phyloP scores from a whole-genome alignment of 1,140 invertebrate genomes.

The Carposina sasakii region DNA sequence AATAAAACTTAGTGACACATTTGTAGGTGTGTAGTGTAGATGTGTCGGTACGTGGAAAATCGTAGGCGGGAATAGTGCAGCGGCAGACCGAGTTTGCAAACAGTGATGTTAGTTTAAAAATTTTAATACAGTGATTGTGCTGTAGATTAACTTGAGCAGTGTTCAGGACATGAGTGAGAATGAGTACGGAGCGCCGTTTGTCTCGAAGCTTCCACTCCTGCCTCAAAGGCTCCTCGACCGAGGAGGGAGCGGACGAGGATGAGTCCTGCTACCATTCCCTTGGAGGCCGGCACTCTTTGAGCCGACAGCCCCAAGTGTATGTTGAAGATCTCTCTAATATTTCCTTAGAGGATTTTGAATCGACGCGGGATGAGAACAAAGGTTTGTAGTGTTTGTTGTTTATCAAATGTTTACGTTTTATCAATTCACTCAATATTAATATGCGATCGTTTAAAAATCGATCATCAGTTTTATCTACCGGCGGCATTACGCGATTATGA shows the following conservation, averaged over 20 bases:
- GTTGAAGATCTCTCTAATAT: slow-evolving; percentile 58
- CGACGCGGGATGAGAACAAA: slow-evolving; percentile 53
- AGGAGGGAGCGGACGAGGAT: slow-evolving; percentile 69
- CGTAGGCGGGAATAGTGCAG: too few species aligned
- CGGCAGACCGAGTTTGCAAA: slow-evolving; percentile 22
- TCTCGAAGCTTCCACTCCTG: slow-evolving; percentile 80
- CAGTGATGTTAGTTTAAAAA: not conserved
- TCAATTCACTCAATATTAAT: too few species aligned
- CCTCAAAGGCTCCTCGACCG: slow-evolving; percentile 76
- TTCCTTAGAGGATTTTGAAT: slow-evolving; percentile 57
- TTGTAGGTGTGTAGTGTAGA: too few species aligned
- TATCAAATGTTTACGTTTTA: not conserved
- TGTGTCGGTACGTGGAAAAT: too few species aligned
- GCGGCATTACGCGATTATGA: too few species aligned
- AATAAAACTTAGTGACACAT: too few species aligned
- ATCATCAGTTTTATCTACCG: too few species aligned
- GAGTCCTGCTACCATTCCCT: slow-evolving; percentile 64
- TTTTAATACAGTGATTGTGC: slow-evolving; percentile 1
- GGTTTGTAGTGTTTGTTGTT: slow-evolving; percentile 40
- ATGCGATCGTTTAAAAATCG: too few species aligned
- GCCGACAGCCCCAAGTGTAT: slow-evolving; percentile 54
- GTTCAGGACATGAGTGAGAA: slow-evolving; percentile 70
- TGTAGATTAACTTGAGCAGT: too few species aligned
- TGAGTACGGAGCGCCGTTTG: slow-evolving; percentile 75
- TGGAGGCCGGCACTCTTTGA: slow-evolving; percentile 56